Conservation (phyloP, 2,797 vertebrate species). For the Crenichthys baileyi region DNA sequence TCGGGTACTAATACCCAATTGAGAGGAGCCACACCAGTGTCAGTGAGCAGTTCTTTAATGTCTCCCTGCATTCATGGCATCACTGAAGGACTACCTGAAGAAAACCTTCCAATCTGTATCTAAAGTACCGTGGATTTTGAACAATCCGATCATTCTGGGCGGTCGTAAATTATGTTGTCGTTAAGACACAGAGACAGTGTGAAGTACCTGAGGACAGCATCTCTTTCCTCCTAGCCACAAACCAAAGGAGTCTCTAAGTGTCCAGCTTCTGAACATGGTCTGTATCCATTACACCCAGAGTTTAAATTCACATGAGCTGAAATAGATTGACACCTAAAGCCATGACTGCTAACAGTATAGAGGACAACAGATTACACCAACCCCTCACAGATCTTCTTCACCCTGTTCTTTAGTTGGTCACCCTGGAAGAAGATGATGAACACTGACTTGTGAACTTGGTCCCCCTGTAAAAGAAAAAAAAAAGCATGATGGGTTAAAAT, state of each 20-base stretch:
- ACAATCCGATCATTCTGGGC: neutral
- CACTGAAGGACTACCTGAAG: neutral
- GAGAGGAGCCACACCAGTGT: no score
- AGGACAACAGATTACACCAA: conserved; percentile 55
- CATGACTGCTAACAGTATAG: neutral
- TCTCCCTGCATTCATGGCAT: no score
- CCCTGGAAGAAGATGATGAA: conserved; percentile 99
- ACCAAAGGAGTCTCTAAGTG: no score
- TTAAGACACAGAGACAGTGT: no score
- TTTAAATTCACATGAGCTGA: neutral
- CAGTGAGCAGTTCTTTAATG: no score
- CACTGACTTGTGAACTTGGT: conserved; percentile 97
- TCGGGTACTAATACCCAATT: no score
- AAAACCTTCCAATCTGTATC: neutral
- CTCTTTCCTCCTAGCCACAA: no score
- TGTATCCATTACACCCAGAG: neutral
- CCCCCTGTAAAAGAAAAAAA: conserved; percentile 79
- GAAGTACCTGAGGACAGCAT: no score
- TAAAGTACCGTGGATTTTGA: neutral
- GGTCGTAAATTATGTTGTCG: neutral
- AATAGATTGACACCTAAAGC: neutral
- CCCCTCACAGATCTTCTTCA: conserved; percentile 99
- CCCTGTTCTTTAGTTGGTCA: conserved; percentile 95
- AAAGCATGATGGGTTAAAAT: neutral
- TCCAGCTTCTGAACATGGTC: no score